Base-by-base conservation (phyloP, 2,113 vertebrate species). In the Catharus minimus region DNA sequence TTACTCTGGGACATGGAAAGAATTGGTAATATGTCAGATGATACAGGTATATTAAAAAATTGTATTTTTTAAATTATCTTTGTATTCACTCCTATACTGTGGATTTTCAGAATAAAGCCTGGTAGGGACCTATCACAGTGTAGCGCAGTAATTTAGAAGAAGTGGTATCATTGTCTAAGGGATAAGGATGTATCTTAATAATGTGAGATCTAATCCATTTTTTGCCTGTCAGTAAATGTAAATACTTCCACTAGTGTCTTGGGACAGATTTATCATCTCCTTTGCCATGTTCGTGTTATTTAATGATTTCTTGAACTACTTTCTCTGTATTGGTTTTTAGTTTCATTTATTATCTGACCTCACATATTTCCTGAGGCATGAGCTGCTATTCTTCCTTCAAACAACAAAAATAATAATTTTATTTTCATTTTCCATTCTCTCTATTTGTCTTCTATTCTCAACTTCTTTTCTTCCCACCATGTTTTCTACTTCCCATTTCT, bases 401-500 rank as follows among this genome's bases (percentile, higher is more conserved):
- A 20, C 30, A 80, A 38, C 4, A 43, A 21, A 72, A 92, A 41
- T 19, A 15, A 8, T 39, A 0, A 26, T 73, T 69, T 89, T 30
- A 24, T 83, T 93, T 89, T 93, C 2, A 28, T 80, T 91, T 80
- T n/a, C 32, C 21, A 9, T 46, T 71, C 52, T 61, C 11, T 68
- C 13, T 7, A 44, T 41, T 72, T 92, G 22, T 43, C 38, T 83
- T 78, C 36, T 56, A 3, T 66, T 86, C 24, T 56, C 28, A 81
- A 27, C 28, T 83, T 56, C 9, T 32, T 65, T 88, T 86, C 46
- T 74, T 81, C 41, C 30, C 65, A 26, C 19, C 38, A 10, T 2
- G 0, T 56, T 92, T 92, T 81, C 52, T 86, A 15, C 50, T 89
- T 92, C 57, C 36, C 23, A 19, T 91, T 93, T 94, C 53, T 73